phyloP scores from a whole-genome alignment of 2,797 vertebrate genomes.

The Microtus obscurus region DNA sequence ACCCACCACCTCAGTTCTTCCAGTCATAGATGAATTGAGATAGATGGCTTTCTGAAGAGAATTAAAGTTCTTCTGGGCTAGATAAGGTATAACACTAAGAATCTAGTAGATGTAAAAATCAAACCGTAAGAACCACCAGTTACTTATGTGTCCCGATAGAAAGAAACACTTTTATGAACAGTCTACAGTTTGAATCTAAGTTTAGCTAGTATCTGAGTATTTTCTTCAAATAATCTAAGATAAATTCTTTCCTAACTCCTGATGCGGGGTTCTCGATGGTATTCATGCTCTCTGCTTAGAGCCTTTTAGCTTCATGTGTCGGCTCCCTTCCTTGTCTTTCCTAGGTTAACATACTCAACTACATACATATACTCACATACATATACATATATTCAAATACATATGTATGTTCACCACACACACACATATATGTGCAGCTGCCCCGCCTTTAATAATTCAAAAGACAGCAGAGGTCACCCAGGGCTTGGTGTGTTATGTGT shows the following conservation, averaged over 20 bases:
- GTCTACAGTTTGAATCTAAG: not conserved
- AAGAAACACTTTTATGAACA: slow-evolving; percentile 15
- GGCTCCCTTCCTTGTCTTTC: not conserved
- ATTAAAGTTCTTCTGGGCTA: not conserved
- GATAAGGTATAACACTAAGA: not conserved
- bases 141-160: not conserved
- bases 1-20: not conserved
- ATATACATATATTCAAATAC: too few relatives aligned
- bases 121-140: not conserved
- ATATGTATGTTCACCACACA: too few relatives aligned
- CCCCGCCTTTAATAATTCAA: not conserved
- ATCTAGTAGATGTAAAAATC: slow-evolving; percentile 50
- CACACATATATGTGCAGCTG: not conserved
- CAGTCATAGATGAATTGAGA: not conserved
- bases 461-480: not conserved
- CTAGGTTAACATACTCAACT: not conserved
- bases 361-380: not conserved
- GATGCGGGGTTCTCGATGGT: not conserved
- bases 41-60: slow-evolving; percentile 30
- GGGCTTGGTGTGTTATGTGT: not conserved
- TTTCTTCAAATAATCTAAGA: slow-evolving; percentile 25
- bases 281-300: not conserved
- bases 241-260: slow-evolving; percentile 2
- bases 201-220: not conserved
- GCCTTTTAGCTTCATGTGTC: not conserved